A percentile compares a stretch with the other conserved stretches of the same genome.
Evolutionary conservation across 2,113 vertebrate species (phyloP).

Genomic region (Cnemophilus loriae): DNA sequence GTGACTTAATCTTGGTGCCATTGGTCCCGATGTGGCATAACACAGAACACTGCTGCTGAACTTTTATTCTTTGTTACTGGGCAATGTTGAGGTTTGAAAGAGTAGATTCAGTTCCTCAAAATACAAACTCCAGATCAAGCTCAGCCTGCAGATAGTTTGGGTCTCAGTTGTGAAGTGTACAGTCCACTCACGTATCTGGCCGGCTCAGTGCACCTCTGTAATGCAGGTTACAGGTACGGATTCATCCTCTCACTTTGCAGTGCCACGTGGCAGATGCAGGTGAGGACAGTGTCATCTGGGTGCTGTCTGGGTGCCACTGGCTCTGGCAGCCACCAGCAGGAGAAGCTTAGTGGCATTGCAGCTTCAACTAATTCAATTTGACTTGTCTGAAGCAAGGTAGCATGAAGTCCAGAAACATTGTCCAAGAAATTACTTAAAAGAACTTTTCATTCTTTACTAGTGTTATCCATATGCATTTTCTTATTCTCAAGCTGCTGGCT

Average conservation of each 20-base stretch:
- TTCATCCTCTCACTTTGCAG: not conserved
- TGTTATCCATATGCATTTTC: not conserved
- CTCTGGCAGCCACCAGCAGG: not conserved
- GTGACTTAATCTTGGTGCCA: not conserved
- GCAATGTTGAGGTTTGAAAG: not conserved
- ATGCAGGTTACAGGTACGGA: rapidly evolving
- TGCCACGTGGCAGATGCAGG: not conserved
- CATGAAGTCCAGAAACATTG: not conserved
- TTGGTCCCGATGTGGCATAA: not conserved
- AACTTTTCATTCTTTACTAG: not conserved
- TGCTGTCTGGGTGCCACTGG: not conserved
- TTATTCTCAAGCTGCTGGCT: not conserved
- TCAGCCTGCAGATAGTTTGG: not conserved
- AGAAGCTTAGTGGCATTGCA: not conserved
- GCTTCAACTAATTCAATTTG: not conserved
- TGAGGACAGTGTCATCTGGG: not conserved
- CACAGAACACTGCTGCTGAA: rapidly evolving
- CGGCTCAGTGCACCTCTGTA: not conserved
- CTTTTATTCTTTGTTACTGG: not conserved
- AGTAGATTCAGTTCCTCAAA: not conserved
- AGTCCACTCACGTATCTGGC: not conserved
- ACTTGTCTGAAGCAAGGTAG: not conserved
- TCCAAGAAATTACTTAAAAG: not conserved
- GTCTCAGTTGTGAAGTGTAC: not conserved
- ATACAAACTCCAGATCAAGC: not conserved